Base-by-base conservation (phyloP, 1,140 invertebrate species). In the Meteorus sp. region DNA sequence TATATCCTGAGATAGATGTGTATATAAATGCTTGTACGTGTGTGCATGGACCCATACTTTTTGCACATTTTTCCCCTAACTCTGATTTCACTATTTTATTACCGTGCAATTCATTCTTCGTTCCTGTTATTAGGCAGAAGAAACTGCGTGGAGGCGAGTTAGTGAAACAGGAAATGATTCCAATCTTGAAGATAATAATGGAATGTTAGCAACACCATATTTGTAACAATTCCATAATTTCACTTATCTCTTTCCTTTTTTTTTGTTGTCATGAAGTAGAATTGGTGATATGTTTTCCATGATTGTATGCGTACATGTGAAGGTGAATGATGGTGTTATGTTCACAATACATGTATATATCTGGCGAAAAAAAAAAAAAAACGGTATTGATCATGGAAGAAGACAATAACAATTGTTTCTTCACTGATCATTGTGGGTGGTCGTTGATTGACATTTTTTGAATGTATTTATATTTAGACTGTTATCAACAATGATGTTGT, bases 1-100 rank as follows among this genome's bases (percentile, higher is more conserved):
- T n/a, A n/a, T n/a, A 37, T 48, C 13, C 20, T 71, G 72, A 59
- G 43, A 29, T 27, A 41, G 29, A 39, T 39, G 15, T 37, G 15
- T 37, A n/a, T 39, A 39, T 39, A 39, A 13, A 37, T 6, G n/a
- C 35, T 37, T 13, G 5, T 37, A 37, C 17, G n/a, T n/a, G n/a
- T n/a, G n/a, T n/a, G n/a, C 17, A 37, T 37, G 17, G n/a, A 2
- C 31, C n/a, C 17, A 39, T 39, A 39, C 17, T 39, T 39, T 15
- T 5, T 39, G 31, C 31, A 33, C n/a, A 33, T n/a, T 33, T 33
- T n/a, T n/a, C n/a, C n/a, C 5, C 35, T 15, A 39, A 39, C 5
- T 39, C 13, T 39, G 35, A n/a, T n/a, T n/a, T n/a, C n/a, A n/a
- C n/a, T n/a, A n/a, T n/a, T n/a, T n/a, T n/a, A n/a, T n/a, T n/a